Base-by-base conservation (phyloP, 2,113 vertebrate genomes). In the Aplodontia rufa region DNA sequence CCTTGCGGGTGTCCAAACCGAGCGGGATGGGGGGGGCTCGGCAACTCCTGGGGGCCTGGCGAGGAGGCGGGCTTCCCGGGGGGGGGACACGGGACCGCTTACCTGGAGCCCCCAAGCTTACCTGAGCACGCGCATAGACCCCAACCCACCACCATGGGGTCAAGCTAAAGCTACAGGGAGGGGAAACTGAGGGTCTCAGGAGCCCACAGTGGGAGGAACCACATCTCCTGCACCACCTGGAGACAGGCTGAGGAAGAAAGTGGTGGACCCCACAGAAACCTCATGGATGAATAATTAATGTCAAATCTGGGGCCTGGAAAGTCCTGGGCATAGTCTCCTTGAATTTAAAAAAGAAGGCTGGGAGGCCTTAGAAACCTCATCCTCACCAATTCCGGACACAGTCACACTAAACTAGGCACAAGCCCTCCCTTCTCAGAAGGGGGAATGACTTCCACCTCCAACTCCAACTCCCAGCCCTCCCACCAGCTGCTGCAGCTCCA, bases 91-190 rank as follows among this genome's bases (percentile, higher is more conserved):
- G 96, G 97, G 96, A 97, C 97, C 94, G 97, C 97, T 98, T 98
- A 98, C 97, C 97, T 98, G 97, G 97, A 97, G 96, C 96, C 97
- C 97, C 97, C 97, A 97, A 97, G 97, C 97, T 98, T 97, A 98
- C 97, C 97, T 98, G 97, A 98, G 90, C 96, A 97, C 91, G 95
- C 96, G 96, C 96, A 97, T 55, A 95, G 96, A 97, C 97, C 97
- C 97, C 95, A 95, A 80, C 97, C 97, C 96, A 88, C 96, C 95
- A 96, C 95, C 97, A 95, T 0, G 11, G 71, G 97, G 94, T 78
- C 96, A 96, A 96, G 66, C 97, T 98, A 98, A 95, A 95, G 83
- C 97, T 98, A 98, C 96, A 58, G 96, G 97, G 80, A 71, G 62
- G 92, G 94, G 53, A 68, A 58, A 24, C 35, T 53, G 62, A 86